Conservation (phyloP, 2,113 vertebrate genomes). For the Aleadryas rufinucha region DNA sequence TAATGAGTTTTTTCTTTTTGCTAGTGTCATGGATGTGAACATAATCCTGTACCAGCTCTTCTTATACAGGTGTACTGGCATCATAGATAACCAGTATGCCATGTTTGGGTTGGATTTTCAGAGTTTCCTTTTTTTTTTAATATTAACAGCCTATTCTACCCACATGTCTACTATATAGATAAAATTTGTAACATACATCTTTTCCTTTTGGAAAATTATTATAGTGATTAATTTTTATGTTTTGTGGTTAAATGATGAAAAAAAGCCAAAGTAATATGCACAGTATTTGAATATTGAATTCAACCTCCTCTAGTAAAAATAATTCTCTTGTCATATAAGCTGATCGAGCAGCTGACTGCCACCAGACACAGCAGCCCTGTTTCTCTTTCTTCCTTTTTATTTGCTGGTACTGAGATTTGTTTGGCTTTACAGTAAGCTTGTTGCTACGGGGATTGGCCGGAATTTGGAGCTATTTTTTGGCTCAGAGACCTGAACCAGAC, state of each 20-base stretch:
- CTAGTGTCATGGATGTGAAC: neutral
- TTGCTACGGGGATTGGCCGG: neutral
- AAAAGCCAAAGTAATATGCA: neutral
- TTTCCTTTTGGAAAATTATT: neutral
- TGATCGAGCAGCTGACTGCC: neutral
- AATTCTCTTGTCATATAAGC: neutral
- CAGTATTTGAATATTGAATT: neutral
- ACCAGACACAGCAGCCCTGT: neutral
- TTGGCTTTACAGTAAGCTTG: neutral
- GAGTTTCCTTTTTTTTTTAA: neutral
- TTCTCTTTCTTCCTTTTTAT: neutral
- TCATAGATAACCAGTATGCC: neutral
- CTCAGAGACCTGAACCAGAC: neutral
- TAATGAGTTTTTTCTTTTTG: neutral
- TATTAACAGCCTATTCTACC: neutral
- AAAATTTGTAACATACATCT: neutral
- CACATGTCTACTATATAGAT: rapidly evolving
- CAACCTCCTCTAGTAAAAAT: rapidly evolving
- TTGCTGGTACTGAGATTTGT: neutral
- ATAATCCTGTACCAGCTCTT: neutral
- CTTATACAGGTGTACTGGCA: neutral
- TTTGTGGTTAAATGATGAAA: neutral
- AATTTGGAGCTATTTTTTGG: neutral
- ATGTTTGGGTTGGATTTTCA: neutral
- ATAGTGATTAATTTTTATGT: neutral